Base-by-base conservation (phyloP, 2,113 vertebrate species). In the Merops nubicus region DNA sequence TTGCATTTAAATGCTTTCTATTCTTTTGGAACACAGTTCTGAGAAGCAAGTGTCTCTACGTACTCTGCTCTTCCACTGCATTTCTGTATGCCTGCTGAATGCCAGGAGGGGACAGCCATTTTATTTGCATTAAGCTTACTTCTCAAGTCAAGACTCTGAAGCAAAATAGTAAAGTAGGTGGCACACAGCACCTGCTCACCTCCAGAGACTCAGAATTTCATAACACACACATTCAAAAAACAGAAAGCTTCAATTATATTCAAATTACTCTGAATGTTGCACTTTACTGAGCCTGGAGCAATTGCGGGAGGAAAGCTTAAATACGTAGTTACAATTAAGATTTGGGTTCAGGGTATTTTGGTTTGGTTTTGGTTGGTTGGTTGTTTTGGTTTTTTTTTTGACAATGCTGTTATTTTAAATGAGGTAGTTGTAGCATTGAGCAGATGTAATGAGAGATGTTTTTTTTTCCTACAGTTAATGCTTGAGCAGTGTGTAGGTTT, bases 1-100 rank as follows among this genome's bases (percentile, higher is more conserved):
- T 79, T 69, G 81, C 82, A 85, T 93, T 65, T 77, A 94, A 88
- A 80, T 70, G 47, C 47, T 75, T 78, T 51, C 57, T 80, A 42
- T 88, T 94, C 90, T 91, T 96, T 78, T 76, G 4, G 5, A 93
- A 67, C 75, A 81, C 64, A 40, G 62, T 56, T 82, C 89, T 89
- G 45, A 88, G 70, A 57, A 80, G 29, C 0, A 0, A 11, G 2
- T 36, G 34, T 69, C 63, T 93, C n/a, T 25, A 8, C 64, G n/a
- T 95, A 19, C 23, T 62, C 33, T 84, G 54, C 28, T 68, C 33
- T 77, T 56, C 82, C 42, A 17, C 20, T 89, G 54, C 23, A 11
- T 53, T 75, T 63, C 82, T 63, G 4, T 36, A 51, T 28, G 51
- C 43, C 38, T 72, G 59, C 59, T 33, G 92, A 94, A 81, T 53